phyloP scores from a whole-genome alignment of 2,888 invertebrate species.

The Cheiracanthium punctorium region DNA sequence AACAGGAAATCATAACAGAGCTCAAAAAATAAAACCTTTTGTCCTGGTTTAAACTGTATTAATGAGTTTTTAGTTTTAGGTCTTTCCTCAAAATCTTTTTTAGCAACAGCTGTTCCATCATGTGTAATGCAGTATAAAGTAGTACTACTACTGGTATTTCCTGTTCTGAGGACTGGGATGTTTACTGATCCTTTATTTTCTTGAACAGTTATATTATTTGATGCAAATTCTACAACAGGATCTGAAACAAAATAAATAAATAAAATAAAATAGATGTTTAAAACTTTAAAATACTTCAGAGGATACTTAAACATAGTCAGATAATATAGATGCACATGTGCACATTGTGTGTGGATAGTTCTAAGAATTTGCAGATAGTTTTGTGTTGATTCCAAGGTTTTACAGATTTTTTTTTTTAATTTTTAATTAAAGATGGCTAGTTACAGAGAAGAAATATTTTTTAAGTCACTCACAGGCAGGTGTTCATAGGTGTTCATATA shows the following conservation, averaged over 20 bases:
- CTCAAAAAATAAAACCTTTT: slow-evolving; percentile 32
- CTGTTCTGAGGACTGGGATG: slow-evolving; percentile 75
- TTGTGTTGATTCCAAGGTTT: no score
- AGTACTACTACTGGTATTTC: slow-evolving; percentile 75
- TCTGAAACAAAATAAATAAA: slow-evolving; percentile 70
- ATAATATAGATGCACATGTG: no score
- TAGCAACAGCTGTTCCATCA: slow-evolving; percentile 75
- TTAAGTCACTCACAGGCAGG: no score
- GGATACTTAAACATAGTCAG: no score
- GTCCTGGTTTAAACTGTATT: slow-evolving; percentile 25
- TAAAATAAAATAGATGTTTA: no score
- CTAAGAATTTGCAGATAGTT: no score
- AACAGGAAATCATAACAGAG: background rate
- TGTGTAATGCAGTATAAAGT: slow-evolving; percentile 76
- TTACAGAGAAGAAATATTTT: no score
- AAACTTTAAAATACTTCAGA: no score
- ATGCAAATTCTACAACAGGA: slow-evolving; percentile 75
- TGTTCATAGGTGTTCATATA: no score
- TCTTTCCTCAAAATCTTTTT: slow-evolving; percentile 76
- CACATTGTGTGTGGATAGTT: no score
- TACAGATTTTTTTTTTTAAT: no score
- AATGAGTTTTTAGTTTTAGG: slow-evolving; percentile 44
- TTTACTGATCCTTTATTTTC: slow-evolving; percentile 74
- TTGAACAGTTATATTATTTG: slow-evolving; percentile 73
- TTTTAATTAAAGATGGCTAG: no score